Percentiles rank a stretch among this genome's conserved stretches.
These are phyloP conservation scores for Trichechus manatus DNA, from an alignment of 2,113 vertebrate genomes.

Conservation along the genomic window DNA sequence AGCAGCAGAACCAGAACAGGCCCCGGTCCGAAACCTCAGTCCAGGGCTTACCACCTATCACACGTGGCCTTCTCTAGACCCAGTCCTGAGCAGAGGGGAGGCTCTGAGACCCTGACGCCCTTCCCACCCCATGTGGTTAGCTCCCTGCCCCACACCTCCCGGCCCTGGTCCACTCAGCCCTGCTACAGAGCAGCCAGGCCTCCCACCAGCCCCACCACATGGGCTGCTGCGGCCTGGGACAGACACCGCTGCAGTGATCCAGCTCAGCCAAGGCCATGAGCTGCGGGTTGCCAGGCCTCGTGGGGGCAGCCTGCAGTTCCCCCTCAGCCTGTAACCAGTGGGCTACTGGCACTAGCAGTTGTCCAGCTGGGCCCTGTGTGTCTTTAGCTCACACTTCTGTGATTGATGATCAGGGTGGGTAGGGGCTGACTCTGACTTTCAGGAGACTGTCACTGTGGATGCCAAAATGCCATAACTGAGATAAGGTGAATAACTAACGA, in stretches of 20 bases:
- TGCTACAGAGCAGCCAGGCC: not conserved
- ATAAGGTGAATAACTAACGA: conserved; percentile 58
- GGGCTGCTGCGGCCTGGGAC: not conserved
- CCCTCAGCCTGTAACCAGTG: not conserved
- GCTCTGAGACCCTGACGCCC: not conserved
- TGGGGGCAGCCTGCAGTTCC: not conserved
- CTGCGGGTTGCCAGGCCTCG: not conserved
- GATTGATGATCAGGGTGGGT: not conserved
- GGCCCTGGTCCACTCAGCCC: not conserved
- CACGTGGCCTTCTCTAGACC: conserved; percentile 76
- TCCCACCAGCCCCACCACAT: not conserved
- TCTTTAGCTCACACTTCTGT: not conserved
- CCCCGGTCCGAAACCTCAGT: not conserved
- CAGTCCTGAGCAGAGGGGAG: conserved; percentile 46
- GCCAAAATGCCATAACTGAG: conserved; percentile 71
- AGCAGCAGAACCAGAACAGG: not conserved
- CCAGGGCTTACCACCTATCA: conserved; percentile 34
- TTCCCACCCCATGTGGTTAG: not conserved
- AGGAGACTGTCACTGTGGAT: conserved; percentile 80
- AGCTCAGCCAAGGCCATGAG: not conserved
- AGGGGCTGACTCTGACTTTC: conserved; percentile 45
- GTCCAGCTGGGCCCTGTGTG: not conserved
- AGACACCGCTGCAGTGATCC: not conserved
- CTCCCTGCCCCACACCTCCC: not conserved
- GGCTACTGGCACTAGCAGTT: not conserved